Percentiles rank a stretch among this genome's conserved stretches.
phyloP scores from a whole-genome alignment of 2,797 vertebrate genomes.

The Parambassis ranga region DNA sequence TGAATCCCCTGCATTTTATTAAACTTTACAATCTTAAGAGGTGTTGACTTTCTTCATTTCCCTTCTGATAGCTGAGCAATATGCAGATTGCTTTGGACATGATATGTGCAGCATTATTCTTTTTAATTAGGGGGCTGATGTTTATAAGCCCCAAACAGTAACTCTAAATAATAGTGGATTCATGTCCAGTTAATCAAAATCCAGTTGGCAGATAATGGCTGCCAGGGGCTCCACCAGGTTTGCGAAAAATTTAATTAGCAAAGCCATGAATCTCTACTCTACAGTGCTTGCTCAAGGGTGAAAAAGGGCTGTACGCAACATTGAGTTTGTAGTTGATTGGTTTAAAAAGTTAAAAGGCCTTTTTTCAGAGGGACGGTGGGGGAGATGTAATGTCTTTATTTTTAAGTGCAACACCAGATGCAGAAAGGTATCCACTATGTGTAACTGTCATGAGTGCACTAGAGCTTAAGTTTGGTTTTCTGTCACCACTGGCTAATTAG shows the following conservation, averaged over 20 bases:
- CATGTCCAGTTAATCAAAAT: constrained; percentile 83
- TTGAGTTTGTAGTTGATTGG: constrained; percentile 42
- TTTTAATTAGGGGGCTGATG: constrained; percentile 77
- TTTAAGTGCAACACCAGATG: neutral
- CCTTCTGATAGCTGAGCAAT: constrained; percentile 43
- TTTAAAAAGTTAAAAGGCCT: constrained; percentile 49
- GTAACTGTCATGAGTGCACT: neutral
- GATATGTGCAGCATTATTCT: constrained; percentile 71
- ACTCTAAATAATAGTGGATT: constrained; percentile 80
- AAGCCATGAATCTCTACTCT: constrained; percentile 78
- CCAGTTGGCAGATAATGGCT: constrained; percentile 80
- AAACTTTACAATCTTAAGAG: constrained; percentile 19
- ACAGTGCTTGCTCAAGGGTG: constrained; percentile 65
- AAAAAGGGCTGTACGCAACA: constrained; percentile 46
- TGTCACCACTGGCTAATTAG: constrained; percentile 14
- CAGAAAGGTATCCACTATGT: neutral
- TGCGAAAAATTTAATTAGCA: constrained; percentile 82
- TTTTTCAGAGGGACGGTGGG: constrained; percentile 12
- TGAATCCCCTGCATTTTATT: constrained; percentile 19
- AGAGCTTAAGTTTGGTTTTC: constrained; percentile 15
- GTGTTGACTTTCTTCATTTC: constrained; percentile 27
- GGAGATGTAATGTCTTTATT: constrained; percentile 11
- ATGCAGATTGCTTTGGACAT: constrained; percentile 65
- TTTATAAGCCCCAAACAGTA: constrained; percentile 74
- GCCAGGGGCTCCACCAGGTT: constrained; percentile 78